Evolutionary conservation across 2,888 invertebrate genomes (phyloP).

Genomic region (Pseudanteris insignis): DNA sequence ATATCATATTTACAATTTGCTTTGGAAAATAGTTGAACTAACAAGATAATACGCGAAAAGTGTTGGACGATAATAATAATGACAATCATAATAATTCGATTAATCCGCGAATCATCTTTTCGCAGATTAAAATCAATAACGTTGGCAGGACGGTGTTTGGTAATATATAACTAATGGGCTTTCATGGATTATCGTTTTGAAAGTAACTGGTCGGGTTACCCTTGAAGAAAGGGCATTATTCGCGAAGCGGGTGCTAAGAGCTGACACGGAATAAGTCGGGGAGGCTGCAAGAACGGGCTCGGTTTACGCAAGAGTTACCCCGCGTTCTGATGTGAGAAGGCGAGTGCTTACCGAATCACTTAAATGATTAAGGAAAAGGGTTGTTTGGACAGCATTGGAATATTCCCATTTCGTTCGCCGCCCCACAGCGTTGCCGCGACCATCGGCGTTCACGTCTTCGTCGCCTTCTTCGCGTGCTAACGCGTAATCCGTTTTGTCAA

Average conservation of each 20-base stretch:
- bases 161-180: slow-evolving; percentile 48
- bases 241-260: slow-evolving; percentile 52
- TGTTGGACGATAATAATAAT: no score
- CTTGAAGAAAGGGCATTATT: slow-evolving; percentile 50
- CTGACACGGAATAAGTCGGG: slow-evolving; percentile 48
- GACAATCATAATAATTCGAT: slow-evolving; percentile 18
- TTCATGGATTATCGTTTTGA: slow-evolving; percentile 47
- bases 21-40: no score
- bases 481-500: slow-evolving; percentile 65
- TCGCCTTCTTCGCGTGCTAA: slow-evolving; percentile 48
- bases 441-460: slow-evolving; percentile 30
- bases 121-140: slow-evolving; percentile 41
- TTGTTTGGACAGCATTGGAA: slow-evolving; percentile 64
- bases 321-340: slow-evolving; percentile 55
- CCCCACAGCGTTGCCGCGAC: slow-evolving; percentile 39
- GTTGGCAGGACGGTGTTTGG: slow-evolving; percentile 35
- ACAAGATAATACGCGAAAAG: no score
- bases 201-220: slow-evolving; percentile 44
- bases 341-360: slow-evolving; percentile 65
- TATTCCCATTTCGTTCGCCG: slow-evolving; percentile 57
- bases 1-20: no score
- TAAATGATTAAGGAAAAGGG: slow-evolving; percentile 67
- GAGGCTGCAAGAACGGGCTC: slow-evolving; percentile 54
- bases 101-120: slow-evolving; percentile 38
- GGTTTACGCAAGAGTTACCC: slow-evolving; percentile 58